Evolutionary conservation across 2,888 invertebrate genomes (phyloP).

Genomic region (Melinaea menophilus): DNA sequence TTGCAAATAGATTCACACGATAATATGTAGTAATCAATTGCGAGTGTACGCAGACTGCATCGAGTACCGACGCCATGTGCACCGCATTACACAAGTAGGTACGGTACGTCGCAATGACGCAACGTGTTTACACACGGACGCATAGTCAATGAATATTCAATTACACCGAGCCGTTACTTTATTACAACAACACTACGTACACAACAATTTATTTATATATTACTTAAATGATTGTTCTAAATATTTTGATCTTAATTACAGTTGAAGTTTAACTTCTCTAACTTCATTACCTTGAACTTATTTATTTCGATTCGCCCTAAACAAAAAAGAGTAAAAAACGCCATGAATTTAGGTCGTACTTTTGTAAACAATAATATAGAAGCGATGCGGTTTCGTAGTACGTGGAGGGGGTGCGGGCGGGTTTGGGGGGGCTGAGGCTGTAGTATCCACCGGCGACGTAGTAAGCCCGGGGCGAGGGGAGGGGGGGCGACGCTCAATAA

Average conservation of each 20-base stretch:
- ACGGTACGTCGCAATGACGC: conserved; percentile 43
- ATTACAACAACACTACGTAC: no score
- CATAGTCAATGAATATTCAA: conserved; percentile 47
- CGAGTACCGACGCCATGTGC: conserved; percentile 42
- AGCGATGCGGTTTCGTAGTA: conserved; percentile 41
- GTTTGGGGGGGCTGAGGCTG: conserved; percentile 52
- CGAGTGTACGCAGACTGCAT: conserved; percentile 34
- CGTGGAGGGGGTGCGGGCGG: conserved; percentile 42
- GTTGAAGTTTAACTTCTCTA: conserved; percentile 26
- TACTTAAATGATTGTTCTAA: no score
- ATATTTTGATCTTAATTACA: conserved; percentile 25
- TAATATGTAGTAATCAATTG: conserved; percentile 16
- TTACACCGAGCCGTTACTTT: no score
- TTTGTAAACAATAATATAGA: conserved; percentile 18
- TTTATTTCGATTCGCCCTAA: conserved; percentile 10
- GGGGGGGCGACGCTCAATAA: conserved; percentile 50
- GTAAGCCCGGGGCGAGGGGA: conserved; percentile 49
- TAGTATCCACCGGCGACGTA: conserved; percentile 54
- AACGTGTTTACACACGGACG: conserved; percentile 49
- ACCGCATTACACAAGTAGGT: conserved; percentile 36
- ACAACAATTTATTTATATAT: no score
- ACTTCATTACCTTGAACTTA: conserved; percentile 28
- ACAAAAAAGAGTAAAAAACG: conserved; percentile 7
- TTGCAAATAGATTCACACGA: conserved; percentile 2
- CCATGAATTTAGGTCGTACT: conserved; percentile 9